Base-by-base conservation (phyloP, 2,113 vertebrate genomes). In the Lophochroa leadbeateri region DNA sequence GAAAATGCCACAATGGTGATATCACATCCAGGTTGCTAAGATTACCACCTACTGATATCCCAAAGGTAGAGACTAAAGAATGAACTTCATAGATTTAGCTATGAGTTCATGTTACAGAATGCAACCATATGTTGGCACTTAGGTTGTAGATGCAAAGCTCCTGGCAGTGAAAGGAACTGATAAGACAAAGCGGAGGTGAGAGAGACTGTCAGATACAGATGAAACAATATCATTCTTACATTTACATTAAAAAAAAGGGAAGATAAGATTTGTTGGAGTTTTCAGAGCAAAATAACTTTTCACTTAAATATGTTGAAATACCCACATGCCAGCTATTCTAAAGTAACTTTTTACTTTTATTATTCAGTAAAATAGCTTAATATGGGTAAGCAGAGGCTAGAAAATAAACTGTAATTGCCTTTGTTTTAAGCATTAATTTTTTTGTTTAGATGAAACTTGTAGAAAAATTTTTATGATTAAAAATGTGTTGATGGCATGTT, bases 21-120 rank as follows among this genome's bases (percentile, higher is more conserved):
- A 95, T 97, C 96, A 97, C 87, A 83, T 96, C 94, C 96, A 97
- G 92, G 94, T 92, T 95, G 90, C 94, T 91, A 43, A 96, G 91
- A 97, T 97, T 97, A 95, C 94, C 94, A 96, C 96, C 96, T 97
- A 95, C 95, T 64, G 91, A 81, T 81, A 78, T 97, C 96, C 92
- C 95, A 90, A 92, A 97, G 92, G 94, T 96, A 69, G 71, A 86
- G 79, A 60, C 80, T 69, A 39, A 92, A 90, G 92, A 92, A 88
- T 75, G 80, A 85, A 85, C 41, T 81, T 84, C 91, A 89, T 29
- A 86, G 94, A 88, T 63, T 92, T 60, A 91, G 37, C 79, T 68
- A 70, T 33, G 90, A 96, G 95, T 96, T 96, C 95, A 92, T 69
- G 61, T 97, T 97, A 97, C 95, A 97, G 96, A 97, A 97, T 92